Evolutionary conservation across 2,113 vertebrate genomes (phyloP), one percentile per base, ranked within the genome.

Genomic region (Alethe diademata): DNA sequence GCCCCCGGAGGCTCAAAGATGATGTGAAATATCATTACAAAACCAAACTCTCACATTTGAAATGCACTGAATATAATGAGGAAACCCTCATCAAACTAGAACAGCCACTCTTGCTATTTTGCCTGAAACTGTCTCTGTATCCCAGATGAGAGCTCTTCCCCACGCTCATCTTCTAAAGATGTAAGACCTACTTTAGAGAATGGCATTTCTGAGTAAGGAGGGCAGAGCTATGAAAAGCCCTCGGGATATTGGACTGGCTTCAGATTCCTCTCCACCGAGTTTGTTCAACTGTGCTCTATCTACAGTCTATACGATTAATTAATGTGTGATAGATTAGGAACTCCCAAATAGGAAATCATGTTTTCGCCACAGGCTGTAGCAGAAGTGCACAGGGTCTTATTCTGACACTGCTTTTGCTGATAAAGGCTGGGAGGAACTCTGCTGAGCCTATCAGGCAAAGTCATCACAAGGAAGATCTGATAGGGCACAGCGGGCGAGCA

Each of bases 41-140:
- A 91, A 56, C 72, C 88, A 88, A 83, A 73, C 92, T 74, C 78
- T 89, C 58, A 73, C 75, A 74, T 88, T 60, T 83, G 71, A 86
- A 92, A 94, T 84, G 86, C 67, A 31, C n/a, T 43, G 86, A 92
- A 56, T 33, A 29, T 94, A 90, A 92, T 86, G 92, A 97, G 87
- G 90, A 92, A 92, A 74, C 54, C 84, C 71, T 95, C 93, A 94
- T 90, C 82, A 86, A 96, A 96, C 92, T 70, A 79, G 90, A 96
- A 70, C 81, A 90, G 70, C 84, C n/a, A 12, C 78, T 92, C 54
- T 75, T 40, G 31, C 61, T 90, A 42, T 93, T 94, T 93, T 94
- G 79, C 88, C 86, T 88, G 93, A 88, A 96, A 96, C 88, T 43
- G 64, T 74, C 69, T 89, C 70, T 53, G 2, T 71, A 48, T 90